Base-by-base conservation (phyloP, 2,113 vertebrate species). In the Entomyzon cyanotis region DNA sequence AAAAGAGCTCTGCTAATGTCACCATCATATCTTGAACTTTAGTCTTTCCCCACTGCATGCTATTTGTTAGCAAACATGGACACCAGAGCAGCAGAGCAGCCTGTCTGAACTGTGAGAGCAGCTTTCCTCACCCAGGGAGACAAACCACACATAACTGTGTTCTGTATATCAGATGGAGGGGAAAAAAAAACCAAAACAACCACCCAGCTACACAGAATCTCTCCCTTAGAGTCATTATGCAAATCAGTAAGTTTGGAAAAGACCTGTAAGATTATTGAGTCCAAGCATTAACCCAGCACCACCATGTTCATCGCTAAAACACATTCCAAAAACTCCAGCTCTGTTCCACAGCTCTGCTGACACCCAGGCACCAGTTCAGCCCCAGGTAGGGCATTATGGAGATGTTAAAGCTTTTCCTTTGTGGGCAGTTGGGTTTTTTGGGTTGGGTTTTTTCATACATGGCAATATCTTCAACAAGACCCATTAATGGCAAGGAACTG, bases 1-100 rank as follows among this genome's bases (percentile, higher is more conserved):
- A 81, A 90, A 96, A 97, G 93, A 97, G 85, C 93, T 94, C 42
- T 83, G 95, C 84, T 96, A 93, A 93, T 82, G 95, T 97, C 94
- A 94, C 68, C 21, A 6, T 17, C 10, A 1, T 82, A 63, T 58
- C 82, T 75, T 96, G 87, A 97, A 95, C 92, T 95, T 95, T 82
- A 89, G 86, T 92, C 89, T 91, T 88, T 88, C 78, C 78, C 84
- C 84, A 87, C 90, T 86, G 85, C 84, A 90, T 79, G 82, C 80
- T 94, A 81, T 90, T 93, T 93, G 27, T 73, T 84, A 96, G 84
- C 42, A 96, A 97, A 96, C 87, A 94, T 86, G 95, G 97, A 97
- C 63, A 93, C 76, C 95, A 95, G 90, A 96, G 95, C 89, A 91
- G 64, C 92, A 79, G 85, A 95, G 84, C 90, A 74, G 83, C 74